phyloP scores from a whole-genome alignment of 2,113 vertebrate species.

The Aramus guarauna region DNA sequence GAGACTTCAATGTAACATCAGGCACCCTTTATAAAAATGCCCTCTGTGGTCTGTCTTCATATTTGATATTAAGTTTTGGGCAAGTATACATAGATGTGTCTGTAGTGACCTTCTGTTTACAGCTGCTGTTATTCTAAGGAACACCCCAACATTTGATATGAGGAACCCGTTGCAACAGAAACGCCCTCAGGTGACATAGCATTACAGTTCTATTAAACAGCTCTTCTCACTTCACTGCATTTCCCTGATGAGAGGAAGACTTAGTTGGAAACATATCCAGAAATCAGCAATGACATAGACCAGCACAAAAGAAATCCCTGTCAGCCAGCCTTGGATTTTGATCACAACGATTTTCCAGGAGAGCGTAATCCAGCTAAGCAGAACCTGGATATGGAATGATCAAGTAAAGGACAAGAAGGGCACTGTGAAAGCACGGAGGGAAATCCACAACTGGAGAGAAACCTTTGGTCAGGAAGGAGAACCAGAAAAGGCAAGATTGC shows the following conservation, averaged over 20 bases:
- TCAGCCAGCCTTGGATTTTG: neutral
- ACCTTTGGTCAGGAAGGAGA: conserved; percentile 52
- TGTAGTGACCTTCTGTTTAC: neutral
- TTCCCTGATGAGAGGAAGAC: neutral
- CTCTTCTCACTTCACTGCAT: neutral
- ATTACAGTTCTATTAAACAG: neutral
- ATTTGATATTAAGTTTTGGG: neutral
- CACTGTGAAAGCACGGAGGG: neutral
- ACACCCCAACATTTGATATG: neutral
- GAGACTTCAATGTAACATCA: neutral
- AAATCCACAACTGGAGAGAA: conserved; percentile 39
- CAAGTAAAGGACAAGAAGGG: conserved; percentile 18
- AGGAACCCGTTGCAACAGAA: neutral
- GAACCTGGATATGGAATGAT: conserved; percentile 15
- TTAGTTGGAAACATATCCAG: neutral
- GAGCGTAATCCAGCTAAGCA: neutral
- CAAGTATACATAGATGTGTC: neutral
- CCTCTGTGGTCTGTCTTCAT: neutral
- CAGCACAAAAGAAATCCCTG: conserved; percentile 24
- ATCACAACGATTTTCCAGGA: neutral
- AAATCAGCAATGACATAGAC: neutral
- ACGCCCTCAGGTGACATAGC: neutral
- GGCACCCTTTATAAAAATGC: neutral
- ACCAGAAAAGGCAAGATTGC: conserved; percentile 50
- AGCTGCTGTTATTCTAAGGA: neutral